Percentiles rank a stretch among this genome's conserved stretches.
phyloP scores from a whole-genome alignment of 1,140 invertebrate genomes.

The Drosophila repleta region DNA sequence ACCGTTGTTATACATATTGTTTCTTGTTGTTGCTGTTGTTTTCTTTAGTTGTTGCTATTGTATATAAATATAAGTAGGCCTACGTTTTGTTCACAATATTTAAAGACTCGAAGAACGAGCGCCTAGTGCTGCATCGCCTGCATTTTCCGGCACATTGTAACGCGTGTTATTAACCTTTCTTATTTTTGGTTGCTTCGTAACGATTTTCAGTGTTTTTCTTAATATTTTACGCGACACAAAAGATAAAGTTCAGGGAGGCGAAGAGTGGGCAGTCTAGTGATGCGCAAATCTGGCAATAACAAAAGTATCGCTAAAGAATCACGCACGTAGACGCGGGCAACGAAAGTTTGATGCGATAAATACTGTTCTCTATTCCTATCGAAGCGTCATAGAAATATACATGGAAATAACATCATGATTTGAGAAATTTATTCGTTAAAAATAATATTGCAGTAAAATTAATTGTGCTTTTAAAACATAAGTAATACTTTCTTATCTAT shows the following conservation, averaged over 20 bases:
- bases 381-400: neutral
- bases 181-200: slow-evolving; percentile 30
- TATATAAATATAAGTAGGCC: slow-evolving; percentile 40
- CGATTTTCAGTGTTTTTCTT: slow-evolving; percentile 60
- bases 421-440: no score
- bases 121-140: slow-evolving; percentile 36
- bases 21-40: slow-evolving; percentile 39
- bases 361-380: neutral
- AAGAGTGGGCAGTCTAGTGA: slow-evolving; percentile 19
- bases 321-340: no score
- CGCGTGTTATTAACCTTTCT: slow-evolving; percentile 35
- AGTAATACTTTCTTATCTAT: no score
- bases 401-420: no score
- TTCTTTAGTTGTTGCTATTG: slow-evolving; percentile 53
- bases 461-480: no score
- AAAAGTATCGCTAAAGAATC: neutral
- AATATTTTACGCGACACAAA: slow-evolving; percentile 69
- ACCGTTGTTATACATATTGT: slow-evolving; percentile 73
- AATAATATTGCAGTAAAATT: no score
- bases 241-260: slow-evolving; percentile 20
- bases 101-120: slow-evolving; percentile 33
- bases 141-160: slow-evolving; percentile 48
- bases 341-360: neutral
- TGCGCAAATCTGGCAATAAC: neutral
- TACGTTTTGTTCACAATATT: slow-evolving; percentile 53